Evolutionary conservation across 2,888 invertebrate genomes (phyloP), one percentile per base, ranked within the genome.

Genomic region (Polyommatus icarus): DNA sequence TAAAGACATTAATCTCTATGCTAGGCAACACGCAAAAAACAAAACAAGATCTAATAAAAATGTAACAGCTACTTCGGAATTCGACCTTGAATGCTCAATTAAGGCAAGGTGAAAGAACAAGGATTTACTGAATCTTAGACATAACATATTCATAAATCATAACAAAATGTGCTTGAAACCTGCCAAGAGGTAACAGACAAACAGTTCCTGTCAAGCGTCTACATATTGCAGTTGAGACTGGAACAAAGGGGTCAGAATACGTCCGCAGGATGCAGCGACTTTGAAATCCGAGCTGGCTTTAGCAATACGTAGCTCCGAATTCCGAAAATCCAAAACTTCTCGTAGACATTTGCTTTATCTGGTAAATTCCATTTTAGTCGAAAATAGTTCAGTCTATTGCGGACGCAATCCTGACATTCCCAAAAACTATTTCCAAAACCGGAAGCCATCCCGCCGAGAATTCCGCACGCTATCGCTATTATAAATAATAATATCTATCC

Each of bases 181-280:
- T 24, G 24, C 24, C 61, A 61, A 61, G 29, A 67, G 29, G 29
- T 15, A 8, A 29, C 29, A 61, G 20, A 8, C 61, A 29, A 67
- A 67, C 67, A 67, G 29, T 67, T 67, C 29, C 29, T 67, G 67
- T 67, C 67, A 29, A 67, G 18, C 29, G 15, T 67, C 29, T 67
- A 29, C 67, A 67, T 32, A 67, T 67, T 15, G 15, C 32, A 18
- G 67, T 67, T 32, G 18, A 67, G 29, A 32, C 29, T 67, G 67
- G 29, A 67, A 67, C 67, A 67, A 32, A 67, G 67, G 67, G 29
- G 67, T 67, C 18, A 18, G 29, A 67, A 32, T 67, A 67, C 29
- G 12, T 2, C 1, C 29, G 61, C 67, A 67, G 67, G 29, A 67
- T 67, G 15, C 59, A 20, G 20, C 20, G 8, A 59, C 67, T 67